Conservation (phyloP, 2,888 invertebrate species). For the Fissipunctia ypsillon region DNA sequence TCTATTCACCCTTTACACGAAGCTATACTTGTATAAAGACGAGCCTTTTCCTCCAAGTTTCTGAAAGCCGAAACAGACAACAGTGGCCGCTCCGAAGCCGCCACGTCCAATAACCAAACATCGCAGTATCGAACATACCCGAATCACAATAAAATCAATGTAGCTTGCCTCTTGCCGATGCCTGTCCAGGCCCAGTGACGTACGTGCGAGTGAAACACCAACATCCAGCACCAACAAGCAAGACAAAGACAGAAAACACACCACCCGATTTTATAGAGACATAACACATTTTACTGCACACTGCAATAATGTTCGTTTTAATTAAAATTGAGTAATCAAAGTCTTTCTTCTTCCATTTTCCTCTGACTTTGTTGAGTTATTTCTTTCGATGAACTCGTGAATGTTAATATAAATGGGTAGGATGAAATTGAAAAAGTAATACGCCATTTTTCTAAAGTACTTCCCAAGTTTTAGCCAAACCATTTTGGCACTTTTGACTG, state of each 20-base stretch:
- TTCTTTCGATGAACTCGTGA: slow-evolving; percentile 19
- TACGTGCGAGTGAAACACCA: slow-evolving; percentile 65
- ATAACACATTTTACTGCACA: slow-evolving; percentile 74
- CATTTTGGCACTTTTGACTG: neutral
- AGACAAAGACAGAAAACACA: slow-evolving; percentile 60
- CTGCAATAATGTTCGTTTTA: slow-evolving; percentile 69
- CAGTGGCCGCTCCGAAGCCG: slow-evolving; percentile 27
- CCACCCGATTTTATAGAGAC: slow-evolving; percentile 72
- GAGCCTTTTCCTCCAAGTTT: slow-evolving; percentile 40
- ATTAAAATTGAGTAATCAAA: slow-evolving; percentile 71
- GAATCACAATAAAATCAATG: slow-evolving; percentile 79
- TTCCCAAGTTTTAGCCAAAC: neutral
- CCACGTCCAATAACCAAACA: slow-evolving; percentile 59
- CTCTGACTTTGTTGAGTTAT: slow-evolving; percentile 51
- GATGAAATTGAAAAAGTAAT: slow-evolving; percentile 45
- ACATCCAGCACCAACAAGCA: slow-evolving; percentile 42
- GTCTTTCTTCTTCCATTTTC: slow-evolving; percentile 45
- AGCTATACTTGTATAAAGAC: too few species aligned
- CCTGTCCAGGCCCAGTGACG: slow-evolving; percentile 70
- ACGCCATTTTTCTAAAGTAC: slow-evolving; percentile 14
- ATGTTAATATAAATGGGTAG: slow-evolving; percentile 43
- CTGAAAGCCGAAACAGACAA: slow-evolving; percentile 45
- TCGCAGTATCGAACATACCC: slow-evolving; percentile 57
- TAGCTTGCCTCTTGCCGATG: slow-evolving; percentile 72
- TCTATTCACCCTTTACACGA: slow-evolving; percentile 34